Percentiles rank a stretch among this genome's conserved stretches.
phyloP scores from a whole-genome alignment of 64 coral and sea anemone species.

The Actinia tenebrosa region DNA sequence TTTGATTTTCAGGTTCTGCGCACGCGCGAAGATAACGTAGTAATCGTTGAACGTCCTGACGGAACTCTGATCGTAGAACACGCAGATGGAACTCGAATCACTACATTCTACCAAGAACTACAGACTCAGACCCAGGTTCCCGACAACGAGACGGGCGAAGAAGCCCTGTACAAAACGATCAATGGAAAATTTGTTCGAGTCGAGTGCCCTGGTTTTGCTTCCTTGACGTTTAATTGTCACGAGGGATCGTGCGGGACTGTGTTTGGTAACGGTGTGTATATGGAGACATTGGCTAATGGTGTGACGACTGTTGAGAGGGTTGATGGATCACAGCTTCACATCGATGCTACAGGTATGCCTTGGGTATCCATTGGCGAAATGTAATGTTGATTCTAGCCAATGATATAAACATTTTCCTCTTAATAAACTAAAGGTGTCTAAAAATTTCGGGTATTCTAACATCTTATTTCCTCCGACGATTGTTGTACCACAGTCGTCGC shows the following conservation, averaged over 20 bases:
- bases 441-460: too few relatives aligned
- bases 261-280: slow-evolving; percentile 73
- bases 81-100: slow-evolving; percentile 89
- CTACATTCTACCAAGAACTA: slow-evolving; percentile 67
- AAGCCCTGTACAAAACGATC: slow-evolving; percentile 48
- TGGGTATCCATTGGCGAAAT: too few relatives aligned
- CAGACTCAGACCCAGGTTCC: slow-evolving; percentile 48
- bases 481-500: too few relatives aligned
- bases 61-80: slow-evolving; percentile 85
- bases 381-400: too few relatives aligned
- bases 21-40: slow-evolving; percentile 91
- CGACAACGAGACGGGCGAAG: slow-evolving; percentile 85
- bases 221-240: slow-evolving; percentile 66
- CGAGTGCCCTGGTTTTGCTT: slow-evolving; percentile 77
- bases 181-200: slow-evolving; percentile 75
- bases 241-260: slow-evolving; percentile 65
- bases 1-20: slow-evolving; percentile 48
- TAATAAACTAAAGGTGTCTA: too few relatives aligned
- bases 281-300: slow-evolving; percentile 74
- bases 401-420: too few relatives aligned
- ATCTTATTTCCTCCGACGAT: too few relatives aligned
- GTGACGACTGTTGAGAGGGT: slow-evolving; percentile 53
- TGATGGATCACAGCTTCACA: slow-evolving; percentile 58
- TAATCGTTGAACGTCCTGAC: slow-evolving; percentile 65
- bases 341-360: slow-evolving; percentile 72